These are phyloP conservation scores for Scyliorhinus canicula DNA, from an alignment of 2,797 vertebrate genomes.

Conservation along the genomic window DNA sequence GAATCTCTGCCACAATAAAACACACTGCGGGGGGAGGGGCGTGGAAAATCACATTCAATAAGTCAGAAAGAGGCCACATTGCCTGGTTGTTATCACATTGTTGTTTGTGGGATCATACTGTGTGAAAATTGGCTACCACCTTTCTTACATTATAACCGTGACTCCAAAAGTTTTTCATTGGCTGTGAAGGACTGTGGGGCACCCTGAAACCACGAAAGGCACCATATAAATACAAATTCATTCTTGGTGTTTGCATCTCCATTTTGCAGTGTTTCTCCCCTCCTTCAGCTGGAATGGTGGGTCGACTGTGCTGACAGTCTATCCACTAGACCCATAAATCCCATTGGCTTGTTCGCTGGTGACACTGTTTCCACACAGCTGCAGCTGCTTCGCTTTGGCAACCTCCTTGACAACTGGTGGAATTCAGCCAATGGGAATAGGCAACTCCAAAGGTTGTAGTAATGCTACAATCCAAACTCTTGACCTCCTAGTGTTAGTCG, in stretches of 20 bases:
- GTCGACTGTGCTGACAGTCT: neutral
- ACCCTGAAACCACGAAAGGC: neutral
- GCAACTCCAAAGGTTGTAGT: neutral
- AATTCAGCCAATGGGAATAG: neutral
- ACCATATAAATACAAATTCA: neutral
- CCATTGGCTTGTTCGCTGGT: neutral
- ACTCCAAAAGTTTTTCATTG: neutral
- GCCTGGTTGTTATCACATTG: neutral
- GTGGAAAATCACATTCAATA: neutral
- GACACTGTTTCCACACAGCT: neutral
- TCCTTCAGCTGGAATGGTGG: neutral
- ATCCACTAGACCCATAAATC: neutral
- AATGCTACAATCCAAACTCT: neutral
- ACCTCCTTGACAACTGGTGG: neutral
- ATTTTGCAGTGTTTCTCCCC: neutral
- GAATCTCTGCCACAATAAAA: too few species aligned
- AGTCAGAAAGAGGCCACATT: too few species aligned
- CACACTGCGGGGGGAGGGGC: too few species aligned
- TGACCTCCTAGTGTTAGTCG: neutral
- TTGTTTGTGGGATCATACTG: neutral
- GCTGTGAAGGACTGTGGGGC: too few species aligned
- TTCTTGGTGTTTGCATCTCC: neutral
- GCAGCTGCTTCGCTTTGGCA: neutral
- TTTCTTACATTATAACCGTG: neutral
- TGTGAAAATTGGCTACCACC: neutral